Conservation (phyloP, 2,797 vertebrate genomes). For the Calcarius lapponicus region DNA sequence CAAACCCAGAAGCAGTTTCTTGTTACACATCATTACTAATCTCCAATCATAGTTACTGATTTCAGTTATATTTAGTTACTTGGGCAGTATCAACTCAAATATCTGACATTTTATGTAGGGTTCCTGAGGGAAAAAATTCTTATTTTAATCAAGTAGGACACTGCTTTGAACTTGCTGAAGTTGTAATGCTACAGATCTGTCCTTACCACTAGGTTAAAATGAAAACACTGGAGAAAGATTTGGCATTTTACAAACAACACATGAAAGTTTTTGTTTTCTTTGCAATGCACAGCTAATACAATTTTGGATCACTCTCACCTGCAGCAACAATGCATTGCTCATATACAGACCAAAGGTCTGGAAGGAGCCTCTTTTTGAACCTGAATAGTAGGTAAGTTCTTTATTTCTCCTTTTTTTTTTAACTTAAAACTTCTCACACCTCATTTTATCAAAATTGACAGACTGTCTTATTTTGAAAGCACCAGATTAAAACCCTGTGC, state of each 20-base stretch:
- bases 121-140: background rate
- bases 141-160: background rate
- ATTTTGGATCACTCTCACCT: background rate
- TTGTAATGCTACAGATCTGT: background rate
- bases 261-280: background rate
- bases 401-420: background rate
- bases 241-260: background rate
- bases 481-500: background rate
- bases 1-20: background rate
- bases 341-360: accelerated
- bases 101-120: background rate
- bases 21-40: background rate
- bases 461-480: background rate
- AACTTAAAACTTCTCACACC: background rate
- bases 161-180: background rate
- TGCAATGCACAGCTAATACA: background rate
- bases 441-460: background rate
- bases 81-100: background rate
- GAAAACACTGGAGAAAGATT: background rate
- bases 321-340: background rate
- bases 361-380: background rate
- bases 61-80: background rate
- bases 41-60: background rate
- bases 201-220: background rate
- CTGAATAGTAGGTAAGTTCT: background rate